These are phyloP conservation scores for Rousettus madagascariensis DNA, from an alignment of 2,797 vertebrate genomes.

Conservation along the genomic window DNA sequence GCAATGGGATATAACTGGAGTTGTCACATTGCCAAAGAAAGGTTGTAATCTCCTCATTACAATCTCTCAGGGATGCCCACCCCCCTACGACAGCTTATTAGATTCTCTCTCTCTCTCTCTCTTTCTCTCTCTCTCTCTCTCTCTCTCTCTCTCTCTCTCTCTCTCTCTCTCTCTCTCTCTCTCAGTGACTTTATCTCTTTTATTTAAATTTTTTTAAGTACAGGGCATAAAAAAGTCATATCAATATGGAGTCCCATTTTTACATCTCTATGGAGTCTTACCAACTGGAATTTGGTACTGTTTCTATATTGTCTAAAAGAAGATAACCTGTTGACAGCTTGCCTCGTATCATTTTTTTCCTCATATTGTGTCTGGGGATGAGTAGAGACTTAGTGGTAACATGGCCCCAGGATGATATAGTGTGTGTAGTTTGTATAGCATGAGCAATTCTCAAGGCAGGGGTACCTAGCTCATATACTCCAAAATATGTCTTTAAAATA, in stretches of 20 bases:
- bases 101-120: no score
- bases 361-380: no score
- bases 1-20: not conserved
- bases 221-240: not conserved
- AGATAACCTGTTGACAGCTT: not conserved
- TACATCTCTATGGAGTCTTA: not conserved
- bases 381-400: not conserved
- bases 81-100: not conserved
- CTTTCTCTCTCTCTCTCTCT: no score
- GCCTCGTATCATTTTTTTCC: no score
- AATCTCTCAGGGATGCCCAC: no score
- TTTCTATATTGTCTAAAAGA: not conserved
- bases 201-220: not conserved
- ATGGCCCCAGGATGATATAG: not conserved
- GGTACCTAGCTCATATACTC: not conserved
- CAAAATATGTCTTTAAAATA: not conserved
- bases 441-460: not conserved
- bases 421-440: not conserved
- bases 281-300: not conserved
- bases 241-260: not conserved
- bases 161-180: no score
- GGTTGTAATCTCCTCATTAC: not conserved
- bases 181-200: no score
- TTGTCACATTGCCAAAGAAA: not conserved
- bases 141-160: no score